A percentile compares a stretch with the other conserved stretches of the same genome.
Evolutionary conservation across 2,888 invertebrate species (phyloP).

Genomic region (Pachydiplax longipennis): DNA sequence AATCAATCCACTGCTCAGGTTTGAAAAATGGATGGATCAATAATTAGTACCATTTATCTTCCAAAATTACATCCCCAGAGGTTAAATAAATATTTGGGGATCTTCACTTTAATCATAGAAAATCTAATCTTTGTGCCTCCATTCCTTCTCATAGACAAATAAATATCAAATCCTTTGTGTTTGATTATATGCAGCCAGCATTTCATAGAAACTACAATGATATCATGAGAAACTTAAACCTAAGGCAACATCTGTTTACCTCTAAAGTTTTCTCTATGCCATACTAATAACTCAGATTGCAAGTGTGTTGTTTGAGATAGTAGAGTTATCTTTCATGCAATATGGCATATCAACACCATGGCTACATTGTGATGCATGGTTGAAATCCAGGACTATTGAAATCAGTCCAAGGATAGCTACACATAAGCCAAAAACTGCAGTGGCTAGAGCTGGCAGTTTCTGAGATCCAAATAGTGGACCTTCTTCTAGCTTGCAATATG

Average conservation of each 20-base stretch:
- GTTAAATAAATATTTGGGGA: neutral
- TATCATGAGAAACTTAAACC: neutral
- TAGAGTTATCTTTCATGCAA: conserved; percentile 57
- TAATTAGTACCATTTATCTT: neutral
- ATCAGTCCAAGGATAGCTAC: conserved; percentile 70
- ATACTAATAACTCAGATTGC: neutral
- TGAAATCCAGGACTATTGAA: conserved; percentile 65
- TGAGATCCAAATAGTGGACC: conserved; percentile 70
- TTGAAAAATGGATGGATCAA: conserved; percentile 12
- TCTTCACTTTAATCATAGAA: neutral
- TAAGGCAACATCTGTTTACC: neutral
- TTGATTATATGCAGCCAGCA: neutral
- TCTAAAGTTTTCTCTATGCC: neutral
- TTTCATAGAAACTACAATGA: neutral
- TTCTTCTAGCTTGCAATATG: conserved; percentile 78
- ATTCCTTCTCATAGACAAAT: neutral
- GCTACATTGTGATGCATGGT: conserved; percentile 66
- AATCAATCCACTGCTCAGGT: neutral
- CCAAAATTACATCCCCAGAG: neutral
- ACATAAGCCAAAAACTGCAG: conserved; percentile 72
- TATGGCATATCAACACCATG: conserved; percentile 71
- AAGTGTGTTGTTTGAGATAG: neutral
- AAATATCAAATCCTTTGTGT: neutral
- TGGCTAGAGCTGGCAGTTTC: conserved; percentile 75
- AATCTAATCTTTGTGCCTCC: neutral